These are phyloP conservation scores for Epirrita christyi DNA, from an alignment of 2,888 invertebrate genomes.

Conservation along the genomic window DNA sequence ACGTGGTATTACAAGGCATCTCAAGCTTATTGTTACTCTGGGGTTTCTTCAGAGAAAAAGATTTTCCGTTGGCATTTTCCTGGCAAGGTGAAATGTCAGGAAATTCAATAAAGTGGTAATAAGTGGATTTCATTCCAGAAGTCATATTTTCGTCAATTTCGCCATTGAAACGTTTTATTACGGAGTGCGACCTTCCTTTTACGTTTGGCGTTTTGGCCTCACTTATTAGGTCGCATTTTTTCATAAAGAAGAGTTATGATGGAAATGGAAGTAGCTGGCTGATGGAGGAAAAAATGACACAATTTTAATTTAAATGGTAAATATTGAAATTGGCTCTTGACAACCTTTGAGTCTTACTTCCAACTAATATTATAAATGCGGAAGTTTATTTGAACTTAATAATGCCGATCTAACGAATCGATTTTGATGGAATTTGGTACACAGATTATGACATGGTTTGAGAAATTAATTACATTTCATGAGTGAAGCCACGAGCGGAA, in stretches of 20 bases:
- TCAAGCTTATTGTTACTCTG: slow-evolving; percentile 5
- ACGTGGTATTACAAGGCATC: no score
- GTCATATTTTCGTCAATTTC: slow-evolving; percentile 65
- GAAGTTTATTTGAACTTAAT: no score
- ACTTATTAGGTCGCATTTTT: slow-evolving; percentile 19
- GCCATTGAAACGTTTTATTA: slow-evolving; percentile 58
- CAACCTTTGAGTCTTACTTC: no score
- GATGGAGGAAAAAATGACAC: no score
- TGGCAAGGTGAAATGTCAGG: slow-evolving; percentile 61
- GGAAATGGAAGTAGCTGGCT: neutral
- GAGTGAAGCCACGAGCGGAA: no score
- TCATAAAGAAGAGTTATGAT: slow-evolving; percentile 6
- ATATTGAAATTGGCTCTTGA: no score
- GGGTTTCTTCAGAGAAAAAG: slow-evolving; percentile 46
- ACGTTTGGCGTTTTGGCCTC: slow-evolving; percentile 33
- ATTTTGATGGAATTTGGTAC: no score
- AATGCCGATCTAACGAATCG: no score
- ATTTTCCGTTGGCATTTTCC: slow-evolving; percentile 54
- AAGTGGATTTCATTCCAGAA: slow-evolving; percentile 65
- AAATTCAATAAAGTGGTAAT: slow-evolving; percentile 76
- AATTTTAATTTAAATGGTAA: no score
- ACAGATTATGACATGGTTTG: no score
- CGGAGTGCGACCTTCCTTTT: slow-evolving; percentile 43
- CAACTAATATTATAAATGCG: no score
- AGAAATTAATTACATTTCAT: no score